Conservation (phyloP, 1,140 invertebrate genomes). For the Batillaria attramentaria region DNA sequence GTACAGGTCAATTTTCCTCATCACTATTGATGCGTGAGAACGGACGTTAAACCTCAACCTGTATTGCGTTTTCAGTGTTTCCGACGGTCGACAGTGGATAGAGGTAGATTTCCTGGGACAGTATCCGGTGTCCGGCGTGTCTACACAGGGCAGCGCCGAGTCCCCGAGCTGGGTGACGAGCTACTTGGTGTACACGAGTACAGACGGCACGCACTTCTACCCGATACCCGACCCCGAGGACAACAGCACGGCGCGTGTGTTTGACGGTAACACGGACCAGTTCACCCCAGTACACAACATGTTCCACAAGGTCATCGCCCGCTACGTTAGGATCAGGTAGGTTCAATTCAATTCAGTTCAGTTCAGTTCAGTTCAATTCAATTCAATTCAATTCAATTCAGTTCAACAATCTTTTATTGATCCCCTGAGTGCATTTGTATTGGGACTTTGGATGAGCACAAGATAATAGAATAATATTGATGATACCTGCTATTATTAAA, state of each 20-base stretch:
- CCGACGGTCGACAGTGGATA: conserved; percentile 56
- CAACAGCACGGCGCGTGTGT: conserved; percentile 40
- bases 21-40: no score
- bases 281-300: conserved; percentile 51
- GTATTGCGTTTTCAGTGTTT: conserved; percentile 38
- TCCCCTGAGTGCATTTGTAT: no score
- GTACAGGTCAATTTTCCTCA: no score
- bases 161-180: conserved; percentile 79
- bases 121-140: conserved; percentile 83
- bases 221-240: conserved; percentile 36
- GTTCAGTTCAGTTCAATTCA: no score
- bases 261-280: conserved; percentile 57
- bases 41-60: background rate
- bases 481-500: no score
- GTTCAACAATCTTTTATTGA: no score
- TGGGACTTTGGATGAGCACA: no score
- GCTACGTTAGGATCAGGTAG: conserved; percentile 59
- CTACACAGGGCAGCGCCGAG: conserved; percentile 76
- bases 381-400: no score
- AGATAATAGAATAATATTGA: no score
- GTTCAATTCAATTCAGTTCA: no score
- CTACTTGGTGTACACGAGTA: conserved; percentile 76
- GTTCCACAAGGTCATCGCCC: conserved; percentile 52
- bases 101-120: conserved; percentile 80
- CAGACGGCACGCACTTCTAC: conserved; percentile 51